Percentiles rank a stretch among this genome's conserved stretches.
Conservation (phyloP, 2,113 vertebrate species). For the Manacus vitellinus region DNA sequence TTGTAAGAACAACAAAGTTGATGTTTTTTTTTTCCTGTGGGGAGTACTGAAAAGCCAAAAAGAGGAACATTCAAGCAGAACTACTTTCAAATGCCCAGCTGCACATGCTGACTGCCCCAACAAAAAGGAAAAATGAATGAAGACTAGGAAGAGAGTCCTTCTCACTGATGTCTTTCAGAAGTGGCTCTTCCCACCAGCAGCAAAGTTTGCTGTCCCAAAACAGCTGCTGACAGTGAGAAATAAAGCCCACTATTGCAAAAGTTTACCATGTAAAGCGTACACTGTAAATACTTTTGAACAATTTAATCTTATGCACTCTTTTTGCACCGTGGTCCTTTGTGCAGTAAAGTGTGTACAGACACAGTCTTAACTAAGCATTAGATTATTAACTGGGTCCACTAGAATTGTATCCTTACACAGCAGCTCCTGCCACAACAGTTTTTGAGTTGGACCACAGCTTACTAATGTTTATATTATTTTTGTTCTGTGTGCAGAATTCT, state of each 20-base stretch:
- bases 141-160: neutral
- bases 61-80: neutral
- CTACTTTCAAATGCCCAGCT: neutral
- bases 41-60: neutral
- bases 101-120: neutral
- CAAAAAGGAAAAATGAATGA: neutral
- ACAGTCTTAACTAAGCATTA: neutral
- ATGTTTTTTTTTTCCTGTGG: neutral
- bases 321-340: neutral
- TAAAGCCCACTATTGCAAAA: neutral
- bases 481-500: neutral
- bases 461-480: neutral
- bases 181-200: neutral
- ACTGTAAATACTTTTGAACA: neutral
- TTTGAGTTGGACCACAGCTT: neutral
- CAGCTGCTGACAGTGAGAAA: neutral
- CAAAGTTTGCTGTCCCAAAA: neutral
- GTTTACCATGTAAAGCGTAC: neutral
- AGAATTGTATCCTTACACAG: neutral
- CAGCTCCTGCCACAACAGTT: neutral
- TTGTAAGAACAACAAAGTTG: neutral
- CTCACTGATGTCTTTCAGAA: neutral
- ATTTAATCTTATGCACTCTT: neutral
- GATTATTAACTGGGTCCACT: neutral
- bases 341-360: neutral